Evolutionary conservation across 2,797 vertebrate species (phyloP).

Genomic region (Leptoclinus maculatus): DNA sequence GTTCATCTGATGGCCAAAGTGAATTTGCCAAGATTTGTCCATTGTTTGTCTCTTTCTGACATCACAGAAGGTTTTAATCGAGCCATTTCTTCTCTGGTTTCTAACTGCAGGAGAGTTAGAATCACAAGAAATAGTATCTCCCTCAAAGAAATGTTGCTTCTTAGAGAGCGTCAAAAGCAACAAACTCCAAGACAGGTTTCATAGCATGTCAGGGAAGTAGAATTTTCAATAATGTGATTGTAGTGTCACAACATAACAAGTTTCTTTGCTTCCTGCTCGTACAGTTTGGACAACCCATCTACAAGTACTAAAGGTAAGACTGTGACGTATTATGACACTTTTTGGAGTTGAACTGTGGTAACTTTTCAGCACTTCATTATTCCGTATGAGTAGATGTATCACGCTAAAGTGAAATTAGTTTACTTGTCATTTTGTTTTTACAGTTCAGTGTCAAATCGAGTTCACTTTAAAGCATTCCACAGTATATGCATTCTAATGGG

Average conservation of each 20-base stretch:
- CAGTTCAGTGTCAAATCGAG: not conserved
- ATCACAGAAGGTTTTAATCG: conserved; percentile 7
- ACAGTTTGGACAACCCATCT: not conserved
- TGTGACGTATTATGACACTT: not conserved
- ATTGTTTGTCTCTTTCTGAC: not conserved
- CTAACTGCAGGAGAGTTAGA: not conserved
- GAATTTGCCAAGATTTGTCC: not conserved
- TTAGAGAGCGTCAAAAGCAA: not conserved
- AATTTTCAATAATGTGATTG: not conserved
- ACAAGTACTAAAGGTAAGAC: too few relatives aligned
- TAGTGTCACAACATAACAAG: not conserved
- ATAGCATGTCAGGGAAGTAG: not conserved
- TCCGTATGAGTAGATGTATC: not conserved
- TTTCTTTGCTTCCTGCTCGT: not conserved
- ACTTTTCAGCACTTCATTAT: not conserved
- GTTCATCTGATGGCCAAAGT: not conserved
- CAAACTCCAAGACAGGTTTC: not conserved
- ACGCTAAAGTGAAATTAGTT: too few relatives aligned
- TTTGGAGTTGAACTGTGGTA: not conserved
- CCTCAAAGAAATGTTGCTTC: not conserved
- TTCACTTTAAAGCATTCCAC: not conserved
- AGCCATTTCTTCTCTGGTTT: not conserved
- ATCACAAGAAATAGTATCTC: not conserved
- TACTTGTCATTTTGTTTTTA: not conserved
- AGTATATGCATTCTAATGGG: not conserved